Conservation (phyloP, 2,113 vertebrate genomes). For the Campylorhamphus procurvoides region DNA sequence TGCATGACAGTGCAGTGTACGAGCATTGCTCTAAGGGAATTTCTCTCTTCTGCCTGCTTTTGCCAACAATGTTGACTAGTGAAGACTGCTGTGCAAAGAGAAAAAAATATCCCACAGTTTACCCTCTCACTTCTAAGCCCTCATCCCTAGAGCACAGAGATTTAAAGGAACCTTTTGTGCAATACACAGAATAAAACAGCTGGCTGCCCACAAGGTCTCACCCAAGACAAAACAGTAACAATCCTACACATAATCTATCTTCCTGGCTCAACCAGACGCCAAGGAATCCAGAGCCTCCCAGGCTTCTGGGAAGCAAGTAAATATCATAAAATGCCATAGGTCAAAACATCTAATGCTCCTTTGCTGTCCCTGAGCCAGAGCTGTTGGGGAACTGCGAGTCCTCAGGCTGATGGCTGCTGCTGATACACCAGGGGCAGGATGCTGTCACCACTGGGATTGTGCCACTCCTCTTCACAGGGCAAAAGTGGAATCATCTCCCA, state of each 20-base stretch:
- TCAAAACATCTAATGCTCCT: not conserved
- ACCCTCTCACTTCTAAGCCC: not conserved
- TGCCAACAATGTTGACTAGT: not conserved
- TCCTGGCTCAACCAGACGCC: not conserved
- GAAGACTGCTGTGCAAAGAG: not conserved
- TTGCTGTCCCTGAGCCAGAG: not conserved
- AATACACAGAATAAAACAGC: conserved; percentile 21
- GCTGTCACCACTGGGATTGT: not conserved
- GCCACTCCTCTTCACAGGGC: not conserved
- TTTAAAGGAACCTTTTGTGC: conserved; percentile 26
- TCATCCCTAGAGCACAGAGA: not conserved
- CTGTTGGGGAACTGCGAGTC: not conserved
- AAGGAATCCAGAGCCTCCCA: conserved; percentile 44
- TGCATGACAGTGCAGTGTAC: not conserved
- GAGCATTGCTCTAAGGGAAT: not conserved
- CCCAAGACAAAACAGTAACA: conserved; percentile 51
- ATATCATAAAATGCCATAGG: not conserved
- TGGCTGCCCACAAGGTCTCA: conserved; percentile 39
- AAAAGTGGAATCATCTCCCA: not conserved
- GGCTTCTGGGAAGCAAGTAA: conserved; percentile 34
- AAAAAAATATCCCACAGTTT: not conserved
- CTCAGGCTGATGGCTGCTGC: not conserved
- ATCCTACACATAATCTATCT: conserved; percentile 26
- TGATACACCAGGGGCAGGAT: not conserved
- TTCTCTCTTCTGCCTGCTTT: not conserved